Evolutionary conservation across 1,140 invertebrate species (phyloP).

Genomic region (Drosophila melanica): DNA sequence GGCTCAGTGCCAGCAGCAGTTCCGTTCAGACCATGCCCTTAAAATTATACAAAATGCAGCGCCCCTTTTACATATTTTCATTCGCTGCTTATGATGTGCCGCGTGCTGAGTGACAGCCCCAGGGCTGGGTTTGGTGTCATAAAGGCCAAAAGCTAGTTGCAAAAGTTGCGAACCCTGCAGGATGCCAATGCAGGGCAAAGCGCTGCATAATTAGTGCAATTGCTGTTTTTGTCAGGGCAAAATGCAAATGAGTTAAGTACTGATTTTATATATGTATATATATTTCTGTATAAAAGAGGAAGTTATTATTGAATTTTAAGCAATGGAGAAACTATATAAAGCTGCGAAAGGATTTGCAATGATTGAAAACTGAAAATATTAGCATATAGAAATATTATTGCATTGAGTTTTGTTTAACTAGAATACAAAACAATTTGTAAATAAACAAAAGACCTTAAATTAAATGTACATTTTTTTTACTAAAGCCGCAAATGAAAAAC

Average conservation of each 20-base stretch:
- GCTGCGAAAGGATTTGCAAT: too few relatives aligned
- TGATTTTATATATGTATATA: constrained; percentile 28
- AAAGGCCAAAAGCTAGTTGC: constrained; percentile 49
- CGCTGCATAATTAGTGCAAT: constrained; percentile 62
- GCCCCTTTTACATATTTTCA: constrained; percentile 37
- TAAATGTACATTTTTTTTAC: too few relatives aligned
- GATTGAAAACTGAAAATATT: too few relatives aligned
- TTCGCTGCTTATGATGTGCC: constrained; percentile 10
- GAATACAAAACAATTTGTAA: too few relatives aligned
- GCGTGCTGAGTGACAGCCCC: not conserved
- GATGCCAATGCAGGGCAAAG: not conserved
- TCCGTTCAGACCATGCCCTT: constrained; percentile 20
- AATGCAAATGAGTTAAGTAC: constrained; percentile 59
- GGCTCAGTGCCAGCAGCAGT: constrained; percentile 25
- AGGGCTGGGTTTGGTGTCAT: constrained; percentile 18
- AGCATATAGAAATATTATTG: too few relatives aligned
- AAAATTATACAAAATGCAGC: constrained; percentile 56
- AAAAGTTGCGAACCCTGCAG: constrained; percentile 33
- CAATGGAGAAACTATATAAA: not conserved
- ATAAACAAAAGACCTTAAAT: too few relatives aligned
- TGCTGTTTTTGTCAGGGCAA: constrained; percentile 35
- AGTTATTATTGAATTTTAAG: not conserved
- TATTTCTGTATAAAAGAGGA: constrained; percentile 7
- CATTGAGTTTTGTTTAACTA: too few relatives aligned
- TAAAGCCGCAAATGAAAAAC: too few relatives aligned